Percentiles rank a stretch among this genome's conserved stretches.
Conservation (phyloP, 2,888 invertebrate species). For the Actias luna region DNA sequence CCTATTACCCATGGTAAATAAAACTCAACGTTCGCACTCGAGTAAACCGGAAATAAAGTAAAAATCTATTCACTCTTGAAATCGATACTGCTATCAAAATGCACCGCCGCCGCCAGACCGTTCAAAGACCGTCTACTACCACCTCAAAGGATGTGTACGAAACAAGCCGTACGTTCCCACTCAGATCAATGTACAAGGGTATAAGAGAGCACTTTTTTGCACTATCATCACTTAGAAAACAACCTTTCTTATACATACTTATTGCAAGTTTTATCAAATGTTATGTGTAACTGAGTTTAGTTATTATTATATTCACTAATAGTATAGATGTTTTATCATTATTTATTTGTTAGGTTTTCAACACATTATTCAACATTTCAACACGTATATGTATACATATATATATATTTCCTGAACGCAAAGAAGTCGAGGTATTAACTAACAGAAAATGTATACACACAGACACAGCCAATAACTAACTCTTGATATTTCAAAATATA, state of each 20-base stretch:
- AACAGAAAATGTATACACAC: too few species aligned
- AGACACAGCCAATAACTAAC: too few species aligned
- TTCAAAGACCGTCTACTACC: conserved; percentile 61
- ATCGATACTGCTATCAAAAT: conserved; percentile 75
- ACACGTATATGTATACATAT: too few species aligned
- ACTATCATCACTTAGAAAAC: conserved; percentile 52
- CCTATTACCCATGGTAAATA: too few species aligned
- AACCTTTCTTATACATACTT: conserved; percentile 43
- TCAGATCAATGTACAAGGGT: conserved; percentile 59
- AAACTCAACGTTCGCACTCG: conserved; percentile 23
- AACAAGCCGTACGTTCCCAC: conserved; percentile 67
- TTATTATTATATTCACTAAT: not conserved
- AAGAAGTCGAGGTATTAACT: too few species aligned
- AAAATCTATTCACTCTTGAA: conserved; percentile 67
- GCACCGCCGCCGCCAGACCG: conserved; percentile 49
- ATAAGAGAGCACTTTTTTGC: conserved; percentile 44
- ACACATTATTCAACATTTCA: too few species aligned
- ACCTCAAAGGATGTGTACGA: conserved; percentile 65
- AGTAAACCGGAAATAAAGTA: conserved; percentile 47
- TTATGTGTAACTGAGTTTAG: not conserved
- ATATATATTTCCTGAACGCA: too few species aligned
- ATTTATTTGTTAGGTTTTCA: not conserved
- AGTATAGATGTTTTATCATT: not conserved
- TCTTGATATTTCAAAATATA: too few species aligned
- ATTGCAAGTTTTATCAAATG: not conserved